Evolutionary conservation across 2,113 vertebrate species (phyloP).

Genomic region (Scartelaos histophorus): DNA sequence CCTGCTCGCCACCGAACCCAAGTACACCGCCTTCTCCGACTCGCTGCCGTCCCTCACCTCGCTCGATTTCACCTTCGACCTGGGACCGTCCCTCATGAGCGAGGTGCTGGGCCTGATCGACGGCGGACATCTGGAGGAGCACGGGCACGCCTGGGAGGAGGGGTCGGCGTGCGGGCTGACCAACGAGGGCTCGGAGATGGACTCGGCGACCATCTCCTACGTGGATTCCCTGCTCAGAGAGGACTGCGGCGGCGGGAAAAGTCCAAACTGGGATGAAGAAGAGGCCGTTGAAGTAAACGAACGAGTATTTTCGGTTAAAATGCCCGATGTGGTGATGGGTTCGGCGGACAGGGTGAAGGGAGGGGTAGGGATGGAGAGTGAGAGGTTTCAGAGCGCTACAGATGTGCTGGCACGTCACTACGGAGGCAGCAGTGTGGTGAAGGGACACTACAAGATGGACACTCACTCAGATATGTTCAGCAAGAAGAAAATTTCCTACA

Average conservation of each 20-base stretch:
- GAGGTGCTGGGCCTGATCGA: conserved; percentile 90
- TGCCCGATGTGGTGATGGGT: conserved; percentile 55
- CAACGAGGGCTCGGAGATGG: conserved; percentile 65
- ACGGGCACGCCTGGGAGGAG: conserved; percentile 45
- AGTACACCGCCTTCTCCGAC: conserved; percentile 48
- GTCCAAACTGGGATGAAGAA: conserved; percentile 64
- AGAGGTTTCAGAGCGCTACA: conserved; percentile 70
- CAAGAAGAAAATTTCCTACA: conserved; percentile 75
- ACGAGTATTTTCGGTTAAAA: conserved; percentile 48
- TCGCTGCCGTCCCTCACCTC: conserved; percentile 85
- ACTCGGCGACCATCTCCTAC: conserved; percentile 68
- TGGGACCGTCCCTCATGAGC: conserved; percentile 94
- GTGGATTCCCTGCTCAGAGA: conserved; percentile 75
- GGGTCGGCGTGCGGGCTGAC: conserved; percentile 51
- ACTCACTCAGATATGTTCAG: conserved; percentile 37
- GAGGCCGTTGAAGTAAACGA: conserved; percentile 40
- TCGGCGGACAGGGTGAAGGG: conserved; percentile 28
- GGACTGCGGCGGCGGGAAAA: conserved; percentile 63
- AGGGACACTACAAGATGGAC: conserved; percentile 60
- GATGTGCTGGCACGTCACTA: conserved; percentile 76
- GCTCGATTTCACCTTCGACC: conserved; percentile 89
- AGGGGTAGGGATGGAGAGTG: conserved; percentile 62
- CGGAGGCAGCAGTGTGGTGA: conserved; percentile 48
- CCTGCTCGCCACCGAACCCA: conserved; percentile 66
- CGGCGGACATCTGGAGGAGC: conserved; percentile 42